Conservation (phyloP, 2,888 invertebrate genomes). For the Liopterus haemorrhoidalis region DNA sequence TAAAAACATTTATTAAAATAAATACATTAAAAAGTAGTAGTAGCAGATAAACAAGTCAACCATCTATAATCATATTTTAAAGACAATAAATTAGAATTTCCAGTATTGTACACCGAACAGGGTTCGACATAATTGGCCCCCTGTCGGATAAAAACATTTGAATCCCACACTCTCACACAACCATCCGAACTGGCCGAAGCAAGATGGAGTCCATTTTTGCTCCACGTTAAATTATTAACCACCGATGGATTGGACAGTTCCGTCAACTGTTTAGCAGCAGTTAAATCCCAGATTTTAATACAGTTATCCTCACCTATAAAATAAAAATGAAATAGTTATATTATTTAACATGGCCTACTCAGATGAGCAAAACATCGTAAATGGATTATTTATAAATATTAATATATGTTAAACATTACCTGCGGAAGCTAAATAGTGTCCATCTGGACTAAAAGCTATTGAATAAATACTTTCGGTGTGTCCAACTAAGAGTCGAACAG, state of each 20-base stretch:
- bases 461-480: constrained; percentile 69
- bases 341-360: not conserved
- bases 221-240: constrained; percentile 60
- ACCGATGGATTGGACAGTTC: constrained; percentile 61
- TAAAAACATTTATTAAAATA: not conserved
- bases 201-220: constrained; percentile 52
- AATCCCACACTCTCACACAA: constrained; percentile 60
- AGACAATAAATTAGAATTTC: constrained; percentile 10
- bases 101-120: constrained; percentile 16
- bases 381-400: not conserved
- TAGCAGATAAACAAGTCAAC: constrained; percentile 18
- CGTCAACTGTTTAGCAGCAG: constrained; percentile 56
- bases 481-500: constrained; percentile 73
- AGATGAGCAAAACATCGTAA: not conserved
- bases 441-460: constrained; percentile 78
- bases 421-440: constrained; percentile 76
- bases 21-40: constrained; percentile 5
- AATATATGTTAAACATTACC: constrained; percentile 49
- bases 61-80: constrained; percentile 17
- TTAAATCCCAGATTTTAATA: constrained; percentile 68
- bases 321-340: not conserved
- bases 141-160: constrained; percentile 9
- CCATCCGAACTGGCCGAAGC: constrained; percentile 66
- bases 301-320: constrained; percentile 60
- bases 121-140: constrained; percentile 8